Base-by-base conservation (phyloP, 2,113 vertebrate species). In the Siphamia tubifer region DNA sequence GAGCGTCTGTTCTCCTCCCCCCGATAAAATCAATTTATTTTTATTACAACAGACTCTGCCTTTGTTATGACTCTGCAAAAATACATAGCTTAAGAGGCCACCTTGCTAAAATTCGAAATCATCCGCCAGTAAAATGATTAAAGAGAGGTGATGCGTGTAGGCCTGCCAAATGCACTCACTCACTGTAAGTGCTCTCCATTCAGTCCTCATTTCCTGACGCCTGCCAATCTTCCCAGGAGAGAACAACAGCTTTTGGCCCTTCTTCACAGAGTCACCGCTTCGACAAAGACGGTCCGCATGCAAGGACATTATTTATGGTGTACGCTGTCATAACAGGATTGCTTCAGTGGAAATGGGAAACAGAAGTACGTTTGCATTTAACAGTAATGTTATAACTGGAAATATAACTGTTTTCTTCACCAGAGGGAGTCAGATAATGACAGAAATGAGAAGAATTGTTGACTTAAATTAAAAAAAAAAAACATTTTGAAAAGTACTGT, bases 81-180 rank as follows among this genome's bases (percentile, higher is more conserved):
- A 76, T 28, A 16, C 43, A 43, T 15, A 40, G 34, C 56, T 43
- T 17, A 4, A 38, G 39, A 74, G 27, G 69, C 60, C 57, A 61
- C 57, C 65, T 42, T 55, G 65, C 54, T 71, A 43, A 58, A 54
- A 72, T 69, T 9, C 44, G 25, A 75, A 76, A 78, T 69, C 8
- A 75, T 15, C 54, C 17, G 4, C 23, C 20, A 65, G 51, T 62
- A 45, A 47, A 31, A 67, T n/a, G n/a, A n/a, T n/a, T n/a, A n/a
- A n/a, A n/a, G n/a, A n/a, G 63, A 45, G 24, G 32, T 28, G 38
- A 65, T 42, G 56, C 51, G 56, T 65, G 49, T 15, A 47, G 60
- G 19, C 12, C 17, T 69, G 88, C 85, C 77, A 83, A 74, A 74
- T 70, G 62, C 81, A 74, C 68, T 74, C 45, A 20, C 51, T 73